Base-by-base conservation (phyloP, 2,113 vertebrate species). In the Promerops cafer region DNA sequence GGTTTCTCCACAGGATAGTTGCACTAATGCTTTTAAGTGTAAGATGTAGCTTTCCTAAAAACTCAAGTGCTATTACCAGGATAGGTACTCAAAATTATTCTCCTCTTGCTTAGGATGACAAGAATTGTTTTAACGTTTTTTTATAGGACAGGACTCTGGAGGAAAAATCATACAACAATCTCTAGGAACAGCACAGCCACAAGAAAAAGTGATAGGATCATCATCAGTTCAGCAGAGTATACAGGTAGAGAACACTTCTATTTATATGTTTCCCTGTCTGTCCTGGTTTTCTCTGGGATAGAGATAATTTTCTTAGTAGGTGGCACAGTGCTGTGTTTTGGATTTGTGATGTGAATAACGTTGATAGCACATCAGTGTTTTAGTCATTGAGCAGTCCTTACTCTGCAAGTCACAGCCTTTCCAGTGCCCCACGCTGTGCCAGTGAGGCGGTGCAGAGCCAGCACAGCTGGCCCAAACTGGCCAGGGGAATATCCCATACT, bases 141-240 rank as follows among this genome's bases (percentile, higher is more conserved):
- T 94, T 94, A 94, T 90, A 98, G 98, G 98, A 49, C 98, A 98
- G 93, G 98, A 98, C 89, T 94, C 97, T 82, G 98, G 97, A 97
- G 97, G 95, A 93, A 98, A 98, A 97, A 89, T 97, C 37, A 31
- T 97, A 53, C 98, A 98, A 7, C 96, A 94, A 0, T 70, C 98
- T 92, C 65, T 98, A 96, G 98, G 98, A 97, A 81, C 96, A 16
- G 7, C 94, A 78, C 97, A 97, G 39, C 33, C 96, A 27, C 98
- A 97, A 69, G 98, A 98, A 76, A 98, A 97, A 96, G 70, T 72
- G n/a, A 35, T 97, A 76, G 98, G 97, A 70, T 96, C 97, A 15
- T 96, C 97, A 72, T 94, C 97, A 89, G 94, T 94, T 90, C 98
- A 98, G 68, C 92, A 98, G 70, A 72, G 44, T 74, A 50, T 97